Conservation (phyloP, 2,797 vertebrate genomes). For the Alauda arvensis region DNA sequence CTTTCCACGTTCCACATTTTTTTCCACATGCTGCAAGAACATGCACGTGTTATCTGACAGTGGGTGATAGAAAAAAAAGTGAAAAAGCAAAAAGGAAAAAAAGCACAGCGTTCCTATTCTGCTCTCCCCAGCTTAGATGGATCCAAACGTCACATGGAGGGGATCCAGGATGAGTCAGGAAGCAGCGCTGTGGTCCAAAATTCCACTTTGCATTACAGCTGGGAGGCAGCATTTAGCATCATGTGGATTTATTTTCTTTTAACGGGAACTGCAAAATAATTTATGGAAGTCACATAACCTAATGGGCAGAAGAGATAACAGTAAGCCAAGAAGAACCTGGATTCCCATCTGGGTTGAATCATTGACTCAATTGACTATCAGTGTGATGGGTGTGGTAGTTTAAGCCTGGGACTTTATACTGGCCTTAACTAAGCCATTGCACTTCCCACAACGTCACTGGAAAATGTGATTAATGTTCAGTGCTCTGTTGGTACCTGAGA, state of each 20-base stretch:
- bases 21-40: background rate
- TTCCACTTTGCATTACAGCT: slow-evolving; percentile 49
- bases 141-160: slow-evolving; percentile 27
- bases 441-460: background rate
- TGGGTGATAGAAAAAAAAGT: background rate
- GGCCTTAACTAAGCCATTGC: background rate
- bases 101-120: background rate
- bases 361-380: slow-evolving; percentile 3
- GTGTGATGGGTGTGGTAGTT: slow-evolving; percentile 26
- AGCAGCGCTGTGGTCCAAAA: slow-evolving; percentile 28
- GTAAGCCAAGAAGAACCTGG: slow-evolving; percentile 33
- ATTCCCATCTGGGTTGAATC: slow-evolving; percentile 35
- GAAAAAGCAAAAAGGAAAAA: background rate
- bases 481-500: background rate
- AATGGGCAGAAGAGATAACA: slow-evolving; percentile 34
- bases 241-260: slow-evolving; percentile 50
- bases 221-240: slow-evolving; percentile 35
- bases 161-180: slow-evolving; percentile 54
- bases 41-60: background rate
- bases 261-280: slow-evolving; percentile 24
- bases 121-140: background rate
- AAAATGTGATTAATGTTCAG: slow-evolving; percentile 18
- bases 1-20: background rate
- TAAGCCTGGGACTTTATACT: background rate
- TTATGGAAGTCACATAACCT: slow-evolving; percentile 19